Conservation (phyloP, 2,113 vertebrate genomes). For the Podilymbus podiceps region DNA sequence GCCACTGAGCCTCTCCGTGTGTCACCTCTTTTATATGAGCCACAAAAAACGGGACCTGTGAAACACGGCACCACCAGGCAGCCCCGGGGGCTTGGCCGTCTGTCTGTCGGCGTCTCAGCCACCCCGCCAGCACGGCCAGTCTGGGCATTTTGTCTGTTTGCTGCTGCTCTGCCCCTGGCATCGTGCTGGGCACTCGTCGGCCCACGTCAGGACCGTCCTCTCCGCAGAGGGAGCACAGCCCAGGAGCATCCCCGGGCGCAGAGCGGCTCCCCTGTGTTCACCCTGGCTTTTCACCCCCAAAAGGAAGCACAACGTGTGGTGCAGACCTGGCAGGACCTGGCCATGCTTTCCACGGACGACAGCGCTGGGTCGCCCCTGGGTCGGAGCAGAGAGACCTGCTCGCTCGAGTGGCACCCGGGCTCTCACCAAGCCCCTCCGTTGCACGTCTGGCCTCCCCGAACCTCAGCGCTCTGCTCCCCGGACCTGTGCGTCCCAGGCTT, state of each 20-base stretch:
- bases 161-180: neutral
- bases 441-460: neutral
- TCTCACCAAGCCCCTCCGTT: neutral
- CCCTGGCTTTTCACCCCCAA: too few relatives aligned
- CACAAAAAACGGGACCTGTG: neutral
- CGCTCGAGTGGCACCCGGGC: neutral
- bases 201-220: neutral
- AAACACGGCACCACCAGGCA: neutral
- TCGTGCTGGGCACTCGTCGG: neutral
- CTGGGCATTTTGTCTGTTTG: neutral
- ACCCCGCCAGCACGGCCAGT: neutral
- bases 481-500: neutral
- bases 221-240: neutral
- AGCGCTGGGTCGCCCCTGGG: neutral
- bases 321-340: neutral
- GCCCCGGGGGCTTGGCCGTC: neutral
- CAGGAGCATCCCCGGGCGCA: neutral
- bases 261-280: neutral
- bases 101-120: neutral
- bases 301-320: fast-evolving
- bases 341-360: fast-evolving
- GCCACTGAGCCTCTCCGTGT: neutral
- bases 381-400: neutral
- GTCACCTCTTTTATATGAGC: neutral
- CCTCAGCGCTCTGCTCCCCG: neutral